These are phyloP conservation scores for Melanargia galathea DNA, from an alignment of 2,888 invertebrate species.

Conservation along the genomic window DNA sequence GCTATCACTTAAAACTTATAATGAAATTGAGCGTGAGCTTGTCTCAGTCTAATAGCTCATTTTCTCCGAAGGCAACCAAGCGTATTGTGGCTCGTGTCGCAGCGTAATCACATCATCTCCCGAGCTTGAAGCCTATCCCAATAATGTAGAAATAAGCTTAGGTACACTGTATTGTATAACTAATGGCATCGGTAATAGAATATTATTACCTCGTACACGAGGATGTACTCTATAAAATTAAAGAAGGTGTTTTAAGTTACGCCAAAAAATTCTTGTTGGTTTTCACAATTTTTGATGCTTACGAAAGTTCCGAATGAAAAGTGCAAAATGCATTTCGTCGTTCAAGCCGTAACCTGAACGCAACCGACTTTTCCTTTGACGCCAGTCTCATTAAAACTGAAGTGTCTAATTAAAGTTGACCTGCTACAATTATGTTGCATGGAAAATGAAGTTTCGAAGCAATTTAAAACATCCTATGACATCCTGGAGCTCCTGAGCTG, in stretches of 20 bases:
- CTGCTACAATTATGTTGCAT: conserved; percentile 31
- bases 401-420: conserved; percentile 26
- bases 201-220: neutral
- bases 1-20: conserved; percentile 3
- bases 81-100: conserved; percentile 1
- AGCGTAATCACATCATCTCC: conserved; percentile 9
- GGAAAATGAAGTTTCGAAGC: conserved; percentile 31
- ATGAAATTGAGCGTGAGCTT: neutral
- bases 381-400: conserved; percentile 38
- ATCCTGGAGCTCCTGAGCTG: conserved; percentile 10
- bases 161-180: neutral
- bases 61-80: neutral
- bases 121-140: neutral
- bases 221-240: neutral
- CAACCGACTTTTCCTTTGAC: conserved; percentile 34
- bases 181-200: neutral
- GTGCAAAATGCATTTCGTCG: conserved; percentile 17
- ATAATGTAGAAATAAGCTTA: neutral
- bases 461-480: conserved; percentile 31
- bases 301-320: neutral
- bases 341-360: conserved; percentile 17
- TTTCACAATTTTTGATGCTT: neutral
- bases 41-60: conserved; percentile 13
- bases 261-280: neutral
- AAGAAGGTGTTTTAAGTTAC: no score